Base-by-base conservation (phyloP, 1,140 invertebrate genomes). In the Doryteuthis pealeii region DNA sequence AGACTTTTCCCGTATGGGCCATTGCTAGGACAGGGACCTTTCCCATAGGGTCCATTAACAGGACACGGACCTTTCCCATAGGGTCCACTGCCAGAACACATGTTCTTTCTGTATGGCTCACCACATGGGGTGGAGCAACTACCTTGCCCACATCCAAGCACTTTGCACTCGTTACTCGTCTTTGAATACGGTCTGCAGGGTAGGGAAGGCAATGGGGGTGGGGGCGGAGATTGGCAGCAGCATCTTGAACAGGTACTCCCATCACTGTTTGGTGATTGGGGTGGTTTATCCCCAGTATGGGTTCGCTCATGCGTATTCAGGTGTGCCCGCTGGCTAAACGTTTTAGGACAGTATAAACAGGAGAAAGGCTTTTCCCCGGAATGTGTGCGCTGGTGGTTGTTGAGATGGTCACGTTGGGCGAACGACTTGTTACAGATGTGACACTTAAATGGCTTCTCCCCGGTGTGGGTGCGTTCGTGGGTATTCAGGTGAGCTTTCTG, bases 361-460 rank as follows among this genome's bases (percentile, higher is more conserved):
- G 66, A 26, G 12, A 32, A 68, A 30, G 66, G 66, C 66, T 68
- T 68, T 30, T 68, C 66, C 1, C 66, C 66, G 3, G 66, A 26
- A 33, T 68, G 66, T 8, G 66, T 68, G 26, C 66, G 22, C 31
- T 68, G 28, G 32, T 68, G 66, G 31, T 68, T 32, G 32, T 32
- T 68, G 5, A 68, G 30, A 31, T 68, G 66, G 66, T 33, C 32
- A 30, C 66, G 30, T 22, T 68, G 66, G 3, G 26, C 18, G 6
- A 68, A 68, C 10, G 66, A 5, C 18, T 68, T 33, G 15, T 33
- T 22, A 31, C 66, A 68, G 15, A 33, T 32, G 3, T 68, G 66
- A 31, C 66, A 68, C 6, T 68, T 68, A 32, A 32, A 68, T 12
- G 66, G 66, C 30, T 31, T 68, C 31, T 68, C 66, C 10, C 66